A percentile compares a stretch with the other conserved stretches of the same genome.
These are phyloP conservation scores for Ammospiza maritima DNA, from an alignment of 2,797 vertebrate species.

Conservation along the genomic window DNA sequence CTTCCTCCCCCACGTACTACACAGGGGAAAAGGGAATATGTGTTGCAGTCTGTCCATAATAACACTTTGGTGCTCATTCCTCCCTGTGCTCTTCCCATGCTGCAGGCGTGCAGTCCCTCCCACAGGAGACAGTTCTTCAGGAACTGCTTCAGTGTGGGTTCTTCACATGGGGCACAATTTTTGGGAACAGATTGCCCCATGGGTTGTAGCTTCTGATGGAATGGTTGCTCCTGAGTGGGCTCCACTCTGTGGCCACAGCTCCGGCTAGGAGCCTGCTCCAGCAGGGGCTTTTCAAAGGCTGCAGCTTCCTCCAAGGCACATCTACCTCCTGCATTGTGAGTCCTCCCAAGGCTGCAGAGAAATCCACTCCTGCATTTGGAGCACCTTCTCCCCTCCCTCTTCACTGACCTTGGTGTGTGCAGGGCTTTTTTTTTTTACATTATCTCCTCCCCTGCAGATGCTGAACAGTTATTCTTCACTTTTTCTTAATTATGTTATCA, in stretches of 20 bases:
- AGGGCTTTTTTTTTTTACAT: neutral
- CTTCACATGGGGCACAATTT: neutral
- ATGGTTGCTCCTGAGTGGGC: neutral
- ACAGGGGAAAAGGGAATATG: neutral
- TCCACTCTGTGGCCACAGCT: neutral
- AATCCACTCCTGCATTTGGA: neutral
- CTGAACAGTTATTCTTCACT: neutral
- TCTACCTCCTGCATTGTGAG: neutral
- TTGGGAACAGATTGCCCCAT: neutral
- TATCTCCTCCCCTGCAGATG: neutral
- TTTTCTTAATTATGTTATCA: neutral
- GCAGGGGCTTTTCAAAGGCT: neutral
- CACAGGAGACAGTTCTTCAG: neutral
- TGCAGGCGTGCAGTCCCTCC: neutral
- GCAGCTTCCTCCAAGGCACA: neutral
- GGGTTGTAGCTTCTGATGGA: neutral
- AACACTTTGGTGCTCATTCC: neutral
- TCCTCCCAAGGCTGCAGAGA: neutral
- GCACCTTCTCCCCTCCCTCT: neutral
- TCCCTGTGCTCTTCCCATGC: neutral
- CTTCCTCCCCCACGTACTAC: accelerated
- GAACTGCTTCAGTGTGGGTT: neutral
- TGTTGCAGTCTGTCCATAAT: neutral
- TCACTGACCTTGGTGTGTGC: neutral
- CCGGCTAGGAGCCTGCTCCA: neutral